Evolutionary conservation across 1,140 invertebrate species (phyloP).

Genomic region (Sycophila sp.): DNA sequence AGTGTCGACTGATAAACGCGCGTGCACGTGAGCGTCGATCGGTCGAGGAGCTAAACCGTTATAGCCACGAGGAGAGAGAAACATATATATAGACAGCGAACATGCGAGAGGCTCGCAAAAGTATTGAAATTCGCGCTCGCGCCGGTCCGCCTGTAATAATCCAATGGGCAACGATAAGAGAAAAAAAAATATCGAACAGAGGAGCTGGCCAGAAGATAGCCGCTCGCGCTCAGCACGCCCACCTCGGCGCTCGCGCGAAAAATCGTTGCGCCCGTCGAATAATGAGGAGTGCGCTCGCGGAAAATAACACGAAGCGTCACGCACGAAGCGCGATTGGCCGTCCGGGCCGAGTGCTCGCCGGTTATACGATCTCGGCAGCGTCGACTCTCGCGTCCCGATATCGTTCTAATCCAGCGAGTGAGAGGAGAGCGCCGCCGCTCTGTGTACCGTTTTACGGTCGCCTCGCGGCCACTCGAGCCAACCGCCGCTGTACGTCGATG

Average conservation of each 20-base stretch:
- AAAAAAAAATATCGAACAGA: constrained; percentile 4
- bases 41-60: too few species aligned
- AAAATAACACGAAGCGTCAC: constrained; percentile 16
- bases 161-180: background rate
- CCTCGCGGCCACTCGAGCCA: background rate
- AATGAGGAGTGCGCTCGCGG: background rate
- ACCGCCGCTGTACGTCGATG: too few species aligned
- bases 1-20: too few species aligned
- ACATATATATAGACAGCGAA: too few species aligned
- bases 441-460: constrained; percentile 32
- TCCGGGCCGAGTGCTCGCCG: background rate
- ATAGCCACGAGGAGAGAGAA: too few species aligned
- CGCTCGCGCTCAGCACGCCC: background rate
- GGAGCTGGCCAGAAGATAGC: background rate
- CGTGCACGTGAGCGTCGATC: too few species aligned
- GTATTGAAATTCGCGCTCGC: background rate
- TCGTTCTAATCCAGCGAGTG: constrained; percentile 29
- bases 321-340: background rate
- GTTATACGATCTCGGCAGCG: background rate
- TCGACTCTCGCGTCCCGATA: constrained; percentile 9
- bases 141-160: background rate
- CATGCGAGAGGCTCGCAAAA: background rate
- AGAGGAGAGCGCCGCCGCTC: too few species aligned
- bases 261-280: background rate
- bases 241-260: background rate